These are phyloP conservation scores for Lordiphosa collinella DNA, from an alignment of 1,140 invertebrate genomes.

Conservation along the genomic window DNA sequence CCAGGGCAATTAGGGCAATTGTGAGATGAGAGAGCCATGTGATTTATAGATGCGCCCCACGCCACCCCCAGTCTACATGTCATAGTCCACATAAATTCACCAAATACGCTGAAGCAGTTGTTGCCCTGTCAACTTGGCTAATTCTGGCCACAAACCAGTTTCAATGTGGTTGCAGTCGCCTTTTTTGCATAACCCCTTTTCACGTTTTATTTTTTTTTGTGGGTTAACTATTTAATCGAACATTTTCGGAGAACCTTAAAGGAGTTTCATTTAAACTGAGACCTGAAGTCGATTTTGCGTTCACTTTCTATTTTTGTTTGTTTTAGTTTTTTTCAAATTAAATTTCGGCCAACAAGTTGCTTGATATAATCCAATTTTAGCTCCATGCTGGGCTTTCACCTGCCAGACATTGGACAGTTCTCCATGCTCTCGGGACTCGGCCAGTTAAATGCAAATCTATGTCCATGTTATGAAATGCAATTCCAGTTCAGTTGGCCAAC, in stretches of 20 bases:
- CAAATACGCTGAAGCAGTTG: slow-evolving; percentile 39
- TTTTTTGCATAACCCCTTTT: slow-evolving; percentile 64
- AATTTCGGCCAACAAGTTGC: slow-evolving; percentile 24
- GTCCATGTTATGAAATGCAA: slow-evolving; percentile 35
- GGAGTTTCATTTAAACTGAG: slow-evolving; percentile 12
- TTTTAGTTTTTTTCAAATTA: background rate
- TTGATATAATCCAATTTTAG: slow-evolving; percentile 19
- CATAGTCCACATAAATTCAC: slow-evolving; percentile 21
- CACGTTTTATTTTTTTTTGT: slow-evolving; percentile 51
- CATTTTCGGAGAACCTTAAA: slow-evolving; percentile 39
- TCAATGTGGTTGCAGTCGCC: slow-evolving; percentile 43
- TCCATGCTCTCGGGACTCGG: slow-evolving; percentile 11
- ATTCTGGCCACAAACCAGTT: slow-evolving; percentile 69
- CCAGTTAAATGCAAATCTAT: slow-evolving; percentile 21
- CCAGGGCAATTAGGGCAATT: slow-evolving; percentile 27
- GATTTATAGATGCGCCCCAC: background rate
- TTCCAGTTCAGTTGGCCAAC: slow-evolving; percentile 31
- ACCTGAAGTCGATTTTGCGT: slow-evolving; percentile 1
- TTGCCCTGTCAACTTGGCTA: slow-evolving; percentile 53
- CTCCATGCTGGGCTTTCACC: slow-evolving; percentile 35
- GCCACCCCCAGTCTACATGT: slow-evolving; percentile 11
- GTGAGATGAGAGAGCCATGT: slow-evolving; percentile 2
- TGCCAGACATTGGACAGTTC: background rate
- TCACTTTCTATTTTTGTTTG: slow-evolving; percentile 40
- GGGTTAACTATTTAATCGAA: slow-evolving; percentile 10